phyloP scores from a whole-genome alignment of 2,113 vertebrate genomes.

The Phasianus colchicus region DNA sequence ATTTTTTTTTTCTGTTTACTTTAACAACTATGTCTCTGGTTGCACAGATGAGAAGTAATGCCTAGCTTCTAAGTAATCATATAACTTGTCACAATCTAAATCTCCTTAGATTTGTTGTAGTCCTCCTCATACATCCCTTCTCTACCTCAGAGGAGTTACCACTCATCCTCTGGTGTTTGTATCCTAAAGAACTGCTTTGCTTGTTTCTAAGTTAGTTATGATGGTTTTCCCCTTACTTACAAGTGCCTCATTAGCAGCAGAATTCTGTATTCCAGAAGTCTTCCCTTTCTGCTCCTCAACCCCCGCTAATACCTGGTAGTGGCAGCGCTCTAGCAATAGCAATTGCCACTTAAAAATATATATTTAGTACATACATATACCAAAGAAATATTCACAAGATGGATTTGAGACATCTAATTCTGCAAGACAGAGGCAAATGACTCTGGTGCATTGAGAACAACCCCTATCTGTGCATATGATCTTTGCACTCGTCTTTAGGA shows the following conservation, averaged over 20 bases:
- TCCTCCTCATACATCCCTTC: background rate
- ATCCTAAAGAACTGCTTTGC: background rate
- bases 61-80: rapidly evolving
- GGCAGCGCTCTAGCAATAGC: background rate
- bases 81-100: background rate
- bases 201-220: background rate
- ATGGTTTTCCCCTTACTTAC: background rate
- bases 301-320: background rate
- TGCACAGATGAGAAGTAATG: background rate
- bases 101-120: background rate
- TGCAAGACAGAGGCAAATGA: background rate
- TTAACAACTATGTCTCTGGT: background rate
- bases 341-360: background rate
- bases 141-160: background rate
- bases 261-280: background rate
- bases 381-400: background rate
- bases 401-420: background rate
- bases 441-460: background rate
- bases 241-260: background rate
- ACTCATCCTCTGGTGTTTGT: background rate
- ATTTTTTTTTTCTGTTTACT: background rate
- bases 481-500: background rate
- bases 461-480: background rate
- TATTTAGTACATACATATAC: background rate
- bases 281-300: background rate